phyloP scores from a whole-genome alignment of 2,113 vertebrate genomes.

The Grammomys dolichurus region DNA sequence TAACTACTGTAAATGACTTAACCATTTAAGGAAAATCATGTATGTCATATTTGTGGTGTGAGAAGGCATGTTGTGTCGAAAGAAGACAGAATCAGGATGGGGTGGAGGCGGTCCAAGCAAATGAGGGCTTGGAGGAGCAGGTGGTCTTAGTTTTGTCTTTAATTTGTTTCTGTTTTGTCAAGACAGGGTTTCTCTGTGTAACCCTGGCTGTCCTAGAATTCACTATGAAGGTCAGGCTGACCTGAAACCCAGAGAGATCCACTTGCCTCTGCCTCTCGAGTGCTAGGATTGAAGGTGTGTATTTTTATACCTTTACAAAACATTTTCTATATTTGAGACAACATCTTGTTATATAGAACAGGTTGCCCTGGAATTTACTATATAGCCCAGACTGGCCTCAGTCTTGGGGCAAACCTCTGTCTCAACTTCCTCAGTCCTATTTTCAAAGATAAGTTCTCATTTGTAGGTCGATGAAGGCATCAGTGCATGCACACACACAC shows the following conservation, averaged over 20 bases:
- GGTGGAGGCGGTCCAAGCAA: background rate
- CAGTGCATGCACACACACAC: no score
- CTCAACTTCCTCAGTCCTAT: background rate
- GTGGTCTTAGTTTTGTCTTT: background rate
- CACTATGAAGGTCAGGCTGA: background rate
- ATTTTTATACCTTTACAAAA: background rate
- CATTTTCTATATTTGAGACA: background rate
- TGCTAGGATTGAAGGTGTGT: background rate
- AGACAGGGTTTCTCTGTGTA: background rate
- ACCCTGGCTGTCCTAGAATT: background rate
- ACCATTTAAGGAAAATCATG: background rate
- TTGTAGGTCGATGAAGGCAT: background rate
- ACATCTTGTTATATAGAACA: background rate
- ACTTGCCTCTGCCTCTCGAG: background rate
- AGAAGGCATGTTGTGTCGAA: background rate
- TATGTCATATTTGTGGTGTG: background rate
- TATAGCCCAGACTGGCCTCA: background rate
- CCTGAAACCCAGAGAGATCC: background rate
- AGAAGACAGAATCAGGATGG: background rate
- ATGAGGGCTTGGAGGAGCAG: background rate
- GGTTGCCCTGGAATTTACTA: background rate
- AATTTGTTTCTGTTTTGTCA: background rate
- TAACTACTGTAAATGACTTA: background rate
- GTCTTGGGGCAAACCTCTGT: background rate
- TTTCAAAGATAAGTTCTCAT: constrained; percentile 14